Conservation (phyloP, 2,113 vertebrate genomes). For the Calyptommatus sinebrachiatus region DNA sequence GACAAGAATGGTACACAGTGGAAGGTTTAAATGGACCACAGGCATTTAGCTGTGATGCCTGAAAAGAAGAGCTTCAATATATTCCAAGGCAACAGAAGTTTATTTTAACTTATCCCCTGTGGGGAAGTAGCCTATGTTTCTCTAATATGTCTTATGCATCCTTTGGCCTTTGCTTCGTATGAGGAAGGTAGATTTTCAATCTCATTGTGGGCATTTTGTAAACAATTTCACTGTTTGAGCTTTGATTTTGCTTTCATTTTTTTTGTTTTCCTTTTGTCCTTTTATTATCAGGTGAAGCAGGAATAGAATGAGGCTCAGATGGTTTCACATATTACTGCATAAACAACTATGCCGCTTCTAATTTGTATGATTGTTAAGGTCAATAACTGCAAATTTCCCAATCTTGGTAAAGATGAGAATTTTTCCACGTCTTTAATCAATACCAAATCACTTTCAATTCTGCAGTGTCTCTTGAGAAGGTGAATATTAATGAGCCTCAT, state of each 20-base stretch:
- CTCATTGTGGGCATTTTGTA: slow-evolving; percentile 18
- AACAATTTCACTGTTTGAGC: slow-evolving; percentile 16
- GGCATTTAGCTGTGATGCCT: too few relatives aligned
- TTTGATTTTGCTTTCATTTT: slow-evolving; percentile 15
- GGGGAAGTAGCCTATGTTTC: not conserved
- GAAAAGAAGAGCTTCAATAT: too few relatives aligned
- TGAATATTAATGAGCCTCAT: slow-evolving; percentile 6
- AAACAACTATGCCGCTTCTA: slow-evolving; percentile 21
- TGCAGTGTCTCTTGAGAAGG: slow-evolving; percentile 1
- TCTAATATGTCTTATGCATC: slow-evolving; percentile 13
- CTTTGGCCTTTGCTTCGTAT: not conserved
- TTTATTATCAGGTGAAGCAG: slow-evolving; percentile 13
- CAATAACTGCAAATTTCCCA: slow-evolving; percentile 12
- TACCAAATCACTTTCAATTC: slow-evolving; percentile 20
- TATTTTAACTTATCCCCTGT: too few relatives aligned
- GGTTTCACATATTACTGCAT: slow-evolving; percentile 23
- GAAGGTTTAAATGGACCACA: too few relatives aligned
- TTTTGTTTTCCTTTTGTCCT: slow-evolving; percentile 15
- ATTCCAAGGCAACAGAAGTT: too few relatives aligned
- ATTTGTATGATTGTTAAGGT: slow-evolving; percentile 33
- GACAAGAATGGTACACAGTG: too few relatives aligned
- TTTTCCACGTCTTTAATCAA: slow-evolving; percentile 14
- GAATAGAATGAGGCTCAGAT: not conserved
- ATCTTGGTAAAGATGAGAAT: not conserved
- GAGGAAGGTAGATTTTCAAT: slow-evolving; percentile 9